Conservation (phyloP, 2,113 vertebrate genomes). For the Pollachius pollachius region DNA sequence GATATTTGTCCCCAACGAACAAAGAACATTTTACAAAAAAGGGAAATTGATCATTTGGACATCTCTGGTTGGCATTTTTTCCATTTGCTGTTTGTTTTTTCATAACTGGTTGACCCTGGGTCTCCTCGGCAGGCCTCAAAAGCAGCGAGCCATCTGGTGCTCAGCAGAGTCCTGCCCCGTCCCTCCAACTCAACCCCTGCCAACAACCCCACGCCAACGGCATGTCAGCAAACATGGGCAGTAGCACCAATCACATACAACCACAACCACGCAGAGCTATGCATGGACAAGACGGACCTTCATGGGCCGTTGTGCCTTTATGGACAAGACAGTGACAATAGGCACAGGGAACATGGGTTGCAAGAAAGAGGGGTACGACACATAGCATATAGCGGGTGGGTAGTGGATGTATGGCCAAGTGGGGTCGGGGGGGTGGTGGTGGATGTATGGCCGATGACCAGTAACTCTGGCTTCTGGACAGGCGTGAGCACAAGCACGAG, state of each 20-base stretch:
- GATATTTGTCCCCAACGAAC: background rate
- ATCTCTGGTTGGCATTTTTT: constrained; percentile 23
- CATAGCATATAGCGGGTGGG: too few relatives aligned
- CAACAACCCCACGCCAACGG: constrained; percentile 64
- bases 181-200: constrained; percentile 41
- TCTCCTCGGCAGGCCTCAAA: constrained; percentile 40
- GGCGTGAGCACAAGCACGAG: constrained; percentile 3
- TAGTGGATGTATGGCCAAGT: constrained; percentile 35
- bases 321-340: background rate
- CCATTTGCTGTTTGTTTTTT: constrained; percentile 25
- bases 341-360: too few relatives aligned
- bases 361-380: too few relatives aligned
- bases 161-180: constrained; percentile 56
- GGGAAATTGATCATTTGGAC: background rate
- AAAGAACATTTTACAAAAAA: background rate
- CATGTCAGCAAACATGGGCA: constrained; percentile 8
- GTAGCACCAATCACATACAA: background rate
- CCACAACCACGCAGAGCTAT: constrained; percentile 2
- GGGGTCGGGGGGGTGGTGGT: constrained; percentile 19
- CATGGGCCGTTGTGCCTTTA: background rate
- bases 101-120: constrained; percentile 39
- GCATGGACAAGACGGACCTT: background rate
- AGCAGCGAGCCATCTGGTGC: constrained; percentile 71
- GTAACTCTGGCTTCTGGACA: constrained; percentile 27
- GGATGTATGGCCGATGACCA: constrained; percentile 46